These are phyloP conservation scores for Holacanthella duospinosa DNA, from an alignment of 2,888 invertebrate species.

Conservation along the genomic window DNA sequence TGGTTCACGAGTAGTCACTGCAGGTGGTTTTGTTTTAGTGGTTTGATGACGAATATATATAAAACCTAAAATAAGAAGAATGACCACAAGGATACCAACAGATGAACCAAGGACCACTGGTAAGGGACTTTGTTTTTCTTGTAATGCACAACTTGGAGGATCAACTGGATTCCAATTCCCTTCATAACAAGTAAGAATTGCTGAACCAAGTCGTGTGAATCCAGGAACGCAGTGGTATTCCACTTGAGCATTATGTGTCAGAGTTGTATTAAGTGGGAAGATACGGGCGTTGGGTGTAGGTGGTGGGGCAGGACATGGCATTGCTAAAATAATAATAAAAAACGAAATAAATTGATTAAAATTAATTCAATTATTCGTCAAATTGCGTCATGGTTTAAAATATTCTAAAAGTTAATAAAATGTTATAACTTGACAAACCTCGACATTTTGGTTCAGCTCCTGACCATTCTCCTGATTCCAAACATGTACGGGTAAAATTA, in stretches of 20 bases:
- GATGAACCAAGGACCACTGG: background rate
- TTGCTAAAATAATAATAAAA: background rate
- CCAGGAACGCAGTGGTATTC: background rate
- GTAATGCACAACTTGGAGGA: background rate
- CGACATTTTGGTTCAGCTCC: constrained; percentile 5
- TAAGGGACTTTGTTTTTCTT: background rate
- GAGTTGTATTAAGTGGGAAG: background rate
- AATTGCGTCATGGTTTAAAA: background rate
- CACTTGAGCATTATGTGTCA: background rate
- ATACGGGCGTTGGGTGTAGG: background rate
- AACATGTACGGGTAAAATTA: background rate
- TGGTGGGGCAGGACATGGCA: constrained; percentile 2
- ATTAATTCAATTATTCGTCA: background rate
- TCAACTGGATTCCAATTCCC: background rate
- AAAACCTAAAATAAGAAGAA: background rate
- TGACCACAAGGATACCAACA: background rate
- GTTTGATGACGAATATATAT: background rate
- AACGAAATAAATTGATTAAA: background rate
- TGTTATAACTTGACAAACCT: background rate
- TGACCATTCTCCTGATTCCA: constrained; percentile 1
- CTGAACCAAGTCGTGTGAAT: background rate
- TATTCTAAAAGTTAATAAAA: background rate
- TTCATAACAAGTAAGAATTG: constrained; percentile 2
- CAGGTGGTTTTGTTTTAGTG: background rate
- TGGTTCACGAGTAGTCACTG: background rate